A percentile compares a stretch with the other conserved stretches of the same genome.
These are phyloP conservation scores for Protosalanx chinensis DNA, from an alignment of 2,797 vertebrate genomes.

Conservation along the genomic window DNA sequence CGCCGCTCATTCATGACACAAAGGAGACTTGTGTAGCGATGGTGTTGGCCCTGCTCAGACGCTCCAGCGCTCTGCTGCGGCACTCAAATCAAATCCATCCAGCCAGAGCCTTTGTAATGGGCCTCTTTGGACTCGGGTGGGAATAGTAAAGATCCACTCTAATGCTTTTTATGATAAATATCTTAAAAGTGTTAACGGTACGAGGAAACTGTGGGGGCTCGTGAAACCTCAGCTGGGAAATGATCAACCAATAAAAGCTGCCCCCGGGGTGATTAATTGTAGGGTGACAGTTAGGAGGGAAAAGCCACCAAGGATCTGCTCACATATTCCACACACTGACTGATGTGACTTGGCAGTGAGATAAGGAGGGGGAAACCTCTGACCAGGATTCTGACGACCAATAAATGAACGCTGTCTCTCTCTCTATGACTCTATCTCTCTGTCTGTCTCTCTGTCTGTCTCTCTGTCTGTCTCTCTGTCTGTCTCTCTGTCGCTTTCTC, in stretches of 20 bases:
- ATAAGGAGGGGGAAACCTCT: neutral
- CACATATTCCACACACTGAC: neutral
- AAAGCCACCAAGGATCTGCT: conserved; percentile 4
- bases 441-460: neutral
- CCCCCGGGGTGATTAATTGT: conserved; percentile 64
- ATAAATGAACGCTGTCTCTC: neutral
- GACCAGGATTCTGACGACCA: neutral
- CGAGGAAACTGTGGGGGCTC: conserved; percentile 41
- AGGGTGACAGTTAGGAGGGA: conserved; percentile 47
- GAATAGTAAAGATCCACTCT: conserved; percentile 59
- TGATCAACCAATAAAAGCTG: conserved; percentile 66
- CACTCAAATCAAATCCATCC: conserved; percentile 68
- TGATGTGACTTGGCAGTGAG: conserved; percentile 8
- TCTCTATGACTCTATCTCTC: no score
- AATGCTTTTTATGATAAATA: conserved; percentile 71
- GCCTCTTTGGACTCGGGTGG: conserved; percentile 28
- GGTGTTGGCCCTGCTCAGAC: conserved; percentile 52
- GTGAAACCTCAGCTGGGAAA: conserved; percentile 59
- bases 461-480: no score
- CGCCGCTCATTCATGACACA: conserved; percentile 68
- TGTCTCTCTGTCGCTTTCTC: no score
- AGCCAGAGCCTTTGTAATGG: conserved; percentile 61
- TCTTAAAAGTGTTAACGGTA: conserved; percentile 67
- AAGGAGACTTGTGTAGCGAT: conserved; percentile 52
- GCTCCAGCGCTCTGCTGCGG: conserved; percentile 47